Percentiles rank a stretch among this genome's conserved stretches.
Conservation (phyloP, 64 coral and sea anemone genomes). For the Montipora capricornis region DNA sequence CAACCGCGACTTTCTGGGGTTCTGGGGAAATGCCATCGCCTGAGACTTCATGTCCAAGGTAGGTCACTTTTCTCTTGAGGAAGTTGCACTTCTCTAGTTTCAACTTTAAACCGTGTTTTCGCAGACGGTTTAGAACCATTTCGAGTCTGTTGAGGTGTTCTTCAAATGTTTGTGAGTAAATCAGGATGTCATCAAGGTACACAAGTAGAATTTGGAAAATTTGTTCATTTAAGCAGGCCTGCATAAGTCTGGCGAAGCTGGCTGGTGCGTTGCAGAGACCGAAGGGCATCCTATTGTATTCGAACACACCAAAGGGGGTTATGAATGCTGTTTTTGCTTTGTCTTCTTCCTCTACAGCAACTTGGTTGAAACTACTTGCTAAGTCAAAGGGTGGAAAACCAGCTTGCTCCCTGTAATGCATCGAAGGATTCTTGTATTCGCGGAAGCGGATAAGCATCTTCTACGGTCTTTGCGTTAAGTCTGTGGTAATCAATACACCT, state of each 20-base stretch:
- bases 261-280: conserved; percentile 35
- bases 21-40: conserved; percentile 32
- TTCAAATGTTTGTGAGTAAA: neutral
- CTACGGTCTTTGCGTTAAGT: conserved; percentile 42
- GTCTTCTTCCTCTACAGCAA: conserved; percentile 45
- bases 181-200: too few relatives aligned
- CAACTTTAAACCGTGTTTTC: neutral
- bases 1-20: conserved; percentile 45
- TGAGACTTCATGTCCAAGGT: conserved; percentile 58
- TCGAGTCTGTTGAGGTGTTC: too few relatives aligned
- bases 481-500: conserved; percentile 33
- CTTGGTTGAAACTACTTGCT: conserved; percentile 53
- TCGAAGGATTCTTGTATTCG: conserved; percentile 56
- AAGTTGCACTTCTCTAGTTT: neutral
- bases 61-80: conserved; percentile 16
- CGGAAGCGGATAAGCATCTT: conserved; percentile 39
- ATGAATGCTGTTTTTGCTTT: conserved; percentile 57
- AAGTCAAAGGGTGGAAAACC: conserved; percentile 36
- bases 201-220: too few relatives aligned
- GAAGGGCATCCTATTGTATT: conserved; percentile 57
- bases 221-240: too few relatives aligned
- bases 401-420: conserved; percentile 31
- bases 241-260: neutral
- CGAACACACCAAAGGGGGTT: conserved; percentile 51
- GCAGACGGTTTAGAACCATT: too few relatives aligned